Percentiles rank a stretch among this genome's conserved stretches.
Conservation (phyloP, 2,113 vertebrate genomes). For the Chionodraco myersi region DNA sequence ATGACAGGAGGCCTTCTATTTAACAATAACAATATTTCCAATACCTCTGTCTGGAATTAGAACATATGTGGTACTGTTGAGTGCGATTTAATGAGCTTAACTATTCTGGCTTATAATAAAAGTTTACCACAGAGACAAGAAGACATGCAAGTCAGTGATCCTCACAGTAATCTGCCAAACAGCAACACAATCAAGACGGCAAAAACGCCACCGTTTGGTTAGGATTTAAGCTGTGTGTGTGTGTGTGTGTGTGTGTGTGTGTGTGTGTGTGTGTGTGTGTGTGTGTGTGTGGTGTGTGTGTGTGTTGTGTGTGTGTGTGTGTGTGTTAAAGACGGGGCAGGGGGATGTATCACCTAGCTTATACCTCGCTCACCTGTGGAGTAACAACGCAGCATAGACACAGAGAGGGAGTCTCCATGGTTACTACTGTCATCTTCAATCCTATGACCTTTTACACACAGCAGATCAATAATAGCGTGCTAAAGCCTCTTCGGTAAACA, state of each 20-base stretch:
- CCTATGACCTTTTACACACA: slow-evolving; percentile 72
- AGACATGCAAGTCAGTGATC: neutral
- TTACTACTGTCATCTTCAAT: slow-evolving; percentile 70
- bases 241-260: neutral
- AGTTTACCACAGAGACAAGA: neutral
- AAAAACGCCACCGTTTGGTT: too few species aligned
- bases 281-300: too few species aligned
- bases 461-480: slow-evolving; percentile 70
- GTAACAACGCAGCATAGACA: slow-evolving; percentile 25
- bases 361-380: slow-evolving; percentile 9
- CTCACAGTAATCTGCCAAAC: neutral
- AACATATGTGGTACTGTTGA: neutral
- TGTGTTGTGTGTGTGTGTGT: too few species aligned
- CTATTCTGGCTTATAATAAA: neutral
- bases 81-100: neutral
- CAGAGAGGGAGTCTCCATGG: slow-evolving; percentile 56
- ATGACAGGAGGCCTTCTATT: neutral
- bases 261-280: too few species aligned
- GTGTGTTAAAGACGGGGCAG: neutral
- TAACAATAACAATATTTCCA: neutral
- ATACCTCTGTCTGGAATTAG: neutral
- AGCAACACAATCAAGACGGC: too few species aligned
- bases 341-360: neutral
- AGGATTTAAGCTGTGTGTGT: too few species aligned
- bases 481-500: slow-evolving; percentile 69